phyloP scores from a whole-genome alignment of 2,113 vertebrate genomes.

The Apteryx owenii region DNA sequence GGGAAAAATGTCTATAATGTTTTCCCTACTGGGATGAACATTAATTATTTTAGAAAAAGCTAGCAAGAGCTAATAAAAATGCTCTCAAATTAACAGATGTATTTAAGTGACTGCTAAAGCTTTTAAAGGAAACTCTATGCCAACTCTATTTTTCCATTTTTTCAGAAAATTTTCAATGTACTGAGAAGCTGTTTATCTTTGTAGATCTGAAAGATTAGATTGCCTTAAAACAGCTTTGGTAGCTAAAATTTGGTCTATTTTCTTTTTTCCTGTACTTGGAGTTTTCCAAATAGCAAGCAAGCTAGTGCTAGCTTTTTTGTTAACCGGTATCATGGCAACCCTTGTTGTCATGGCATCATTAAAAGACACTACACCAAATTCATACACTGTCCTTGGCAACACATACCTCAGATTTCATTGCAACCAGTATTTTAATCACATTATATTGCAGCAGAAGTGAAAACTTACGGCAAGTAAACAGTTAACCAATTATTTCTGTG shows the following conservation, averaged over 20 bases:
- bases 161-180: neutral
- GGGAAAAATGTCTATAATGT: no score
- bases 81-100: neutral
- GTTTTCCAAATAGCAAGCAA: neutral
- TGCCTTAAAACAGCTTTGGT: neutral
- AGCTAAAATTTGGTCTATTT: neutral
- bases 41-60: neutral
- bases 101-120: neutral
- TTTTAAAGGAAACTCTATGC: neutral
- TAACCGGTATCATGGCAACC: neutral
- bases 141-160: neutral
- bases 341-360: neutral
- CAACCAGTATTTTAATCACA: neutral
- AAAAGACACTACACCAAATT: neutral
- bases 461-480: neutral
- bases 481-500: neutral
- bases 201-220: neutral
- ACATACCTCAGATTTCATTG: neutral
- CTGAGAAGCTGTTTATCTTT: neutral
- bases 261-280: neutral
- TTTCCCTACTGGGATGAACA: neutral
- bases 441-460: neutral
- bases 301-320: neutral
- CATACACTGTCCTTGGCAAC: neutral
- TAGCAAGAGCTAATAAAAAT: neutral